Conservation (phyloP, 2,797 vertebrate species). For the Mormyrus hasselquistii region DNA sequence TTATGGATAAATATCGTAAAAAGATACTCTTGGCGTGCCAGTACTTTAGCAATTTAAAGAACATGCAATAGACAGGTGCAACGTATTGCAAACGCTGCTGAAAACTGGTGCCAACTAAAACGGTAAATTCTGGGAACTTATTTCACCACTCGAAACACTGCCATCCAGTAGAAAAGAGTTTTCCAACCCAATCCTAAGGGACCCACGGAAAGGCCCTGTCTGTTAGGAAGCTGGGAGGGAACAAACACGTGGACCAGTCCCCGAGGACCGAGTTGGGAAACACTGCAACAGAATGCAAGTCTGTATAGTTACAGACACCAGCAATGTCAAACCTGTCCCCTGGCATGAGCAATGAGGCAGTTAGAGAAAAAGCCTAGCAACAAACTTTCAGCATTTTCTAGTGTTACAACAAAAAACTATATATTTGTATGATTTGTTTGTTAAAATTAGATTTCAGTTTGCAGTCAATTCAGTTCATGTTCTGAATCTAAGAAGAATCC, state of each 20-base stretch:
- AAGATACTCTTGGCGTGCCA: background rate
- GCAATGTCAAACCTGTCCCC: background rate
- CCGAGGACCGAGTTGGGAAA: background rate
- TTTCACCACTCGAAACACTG: background rate
- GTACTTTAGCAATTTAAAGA: background rate
- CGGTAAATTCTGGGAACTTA: background rate
- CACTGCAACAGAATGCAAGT: background rate
- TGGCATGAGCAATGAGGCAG: background rate
- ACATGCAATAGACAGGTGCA: background rate
- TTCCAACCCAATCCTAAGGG: background rate
- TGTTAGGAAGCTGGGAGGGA: background rate
- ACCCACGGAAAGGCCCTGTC: background rate
- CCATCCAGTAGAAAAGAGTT: background rate
- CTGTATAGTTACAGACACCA: background rate
- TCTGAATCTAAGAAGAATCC: background rate
- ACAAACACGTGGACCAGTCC: background rate
- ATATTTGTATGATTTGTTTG: background rate
- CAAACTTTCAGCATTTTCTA: background rate
- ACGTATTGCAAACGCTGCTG: background rate
- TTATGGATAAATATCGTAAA: background rate
- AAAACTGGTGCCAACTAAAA: background rate
- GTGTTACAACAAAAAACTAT: background rate
- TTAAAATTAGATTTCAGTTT: background rate
- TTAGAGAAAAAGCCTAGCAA: background rate
- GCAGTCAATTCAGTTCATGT: background rate